Evolutionary conservation across 1,140 invertebrate genomes (phyloP), one percentile per base, ranked within the genome.

Genomic region (Thaumetopoea pityocampa): DNA sequence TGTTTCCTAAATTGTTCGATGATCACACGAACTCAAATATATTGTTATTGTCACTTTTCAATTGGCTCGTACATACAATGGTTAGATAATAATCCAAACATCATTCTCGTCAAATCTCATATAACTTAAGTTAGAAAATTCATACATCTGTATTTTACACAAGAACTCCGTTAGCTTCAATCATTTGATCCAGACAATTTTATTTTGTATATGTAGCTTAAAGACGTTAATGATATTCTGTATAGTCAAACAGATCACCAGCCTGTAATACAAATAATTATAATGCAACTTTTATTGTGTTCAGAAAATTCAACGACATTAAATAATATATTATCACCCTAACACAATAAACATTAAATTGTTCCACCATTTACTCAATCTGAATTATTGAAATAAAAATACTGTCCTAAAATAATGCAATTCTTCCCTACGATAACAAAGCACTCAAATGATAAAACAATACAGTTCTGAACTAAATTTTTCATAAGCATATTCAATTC

Each of bases 191-290:
- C 72, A 67, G 67, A 65, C 76, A 81, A n/a, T 49, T 56, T 59
- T 65, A 65, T 66, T 64, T 62, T 64, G 43, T 49, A 32, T 58
- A 42, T 62, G 64, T 67, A 53, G 61, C 53, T 62, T 66, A 58
- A 56, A 68, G 61, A 67, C 52, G 63, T 46, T 62, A 62, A 63
- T 63, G 62, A 52, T 65, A 50, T 69, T 68, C 66, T 67, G 61
- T 74, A 69, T 57, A 67, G 47, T 76, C 62, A 76, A 73, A 78
- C 62, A 71, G 71, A 74, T 81, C 74, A 81, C 77, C 72, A 81
- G 72, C 77, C 77, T 81, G 77, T 71, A 81, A 81, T 81, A 55
- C 62, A 81, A 81, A 81, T 68, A 81, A 78, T 67, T 55, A 76
- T 53, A 69, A 47, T 65, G 52, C 56, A 58, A 46, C 51, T 53